A percentile compares a stretch with the other conserved stretches of the same genome.
phyloP scores from a whole-genome alignment of 2,888 invertebrate species.

The Phlogophora meticulosa region DNA sequence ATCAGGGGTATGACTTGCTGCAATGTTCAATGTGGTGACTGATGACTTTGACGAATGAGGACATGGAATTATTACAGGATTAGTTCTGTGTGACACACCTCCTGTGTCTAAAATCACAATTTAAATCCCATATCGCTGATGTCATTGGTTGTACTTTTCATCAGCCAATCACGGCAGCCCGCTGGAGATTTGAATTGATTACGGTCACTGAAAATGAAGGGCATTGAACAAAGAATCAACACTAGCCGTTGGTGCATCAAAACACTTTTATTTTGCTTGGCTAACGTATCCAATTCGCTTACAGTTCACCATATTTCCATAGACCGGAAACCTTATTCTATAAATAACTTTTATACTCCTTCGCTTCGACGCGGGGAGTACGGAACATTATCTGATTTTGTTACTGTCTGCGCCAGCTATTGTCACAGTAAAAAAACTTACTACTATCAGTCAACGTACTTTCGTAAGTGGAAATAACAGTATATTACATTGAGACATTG shows the following conservation, averaged over 20 bases:
- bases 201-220: conserved; percentile 11
- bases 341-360: conserved; percentile 57
- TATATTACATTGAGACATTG: conserved; percentile 22
- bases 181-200: conserved; percentile 15
- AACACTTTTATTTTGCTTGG: conserved; percentile 47
- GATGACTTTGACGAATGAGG: conserved; percentile 23
- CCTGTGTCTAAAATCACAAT: not conserved
- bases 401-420: conserved; percentile 24
- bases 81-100: conserved; percentile 18
- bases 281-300: conserved; percentile 38
- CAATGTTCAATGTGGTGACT: conserved; percentile 5
- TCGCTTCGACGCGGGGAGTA: conserved; percentile 43
- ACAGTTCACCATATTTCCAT: conserved; percentile 51
- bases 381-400: conserved; percentile 42
- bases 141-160: conserved; percentile 1
- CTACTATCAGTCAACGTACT: conserved; percentile 42
- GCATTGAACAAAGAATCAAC: conserved; percentile 24
- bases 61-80: conserved; percentile 1
- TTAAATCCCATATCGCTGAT: not conserved
- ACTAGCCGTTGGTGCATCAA: conserved; percentile 29
- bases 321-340: conserved; percentile 62
- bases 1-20: conserved; percentile 18
- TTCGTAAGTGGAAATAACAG: conserved; percentile 32
- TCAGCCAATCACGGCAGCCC: not conserved
- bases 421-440: conserved; percentile 35